These are phyloP conservation scores for Coleophora deauratella DNA, from an alignment of 2,888 invertebrate genomes.

Conservation along the genomic window DNA sequence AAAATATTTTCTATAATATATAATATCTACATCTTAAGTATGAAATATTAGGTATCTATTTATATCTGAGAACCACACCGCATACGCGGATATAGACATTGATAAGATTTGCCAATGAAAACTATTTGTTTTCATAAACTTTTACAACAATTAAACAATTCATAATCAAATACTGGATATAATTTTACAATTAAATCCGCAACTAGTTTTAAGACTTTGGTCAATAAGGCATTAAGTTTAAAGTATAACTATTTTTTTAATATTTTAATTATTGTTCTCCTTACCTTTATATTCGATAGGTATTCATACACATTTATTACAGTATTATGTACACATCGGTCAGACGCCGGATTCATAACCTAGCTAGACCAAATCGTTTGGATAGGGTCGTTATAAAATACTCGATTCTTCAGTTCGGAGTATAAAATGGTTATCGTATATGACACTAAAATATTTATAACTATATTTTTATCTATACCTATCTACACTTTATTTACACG, in stretches of 20 bases:
- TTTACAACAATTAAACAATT: conserved; percentile 68
- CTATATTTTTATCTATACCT: conserved; percentile 40
- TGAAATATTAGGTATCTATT: conserved; percentile 23
- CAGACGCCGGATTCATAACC: conserved; percentile 16
- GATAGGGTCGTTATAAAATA: conserved; percentile 19
- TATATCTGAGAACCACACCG: conserved; percentile 28
- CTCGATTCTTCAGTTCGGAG: conserved; percentile 30
- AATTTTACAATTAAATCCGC: conserved; percentile 55
- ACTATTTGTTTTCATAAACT: conserved; percentile 56
- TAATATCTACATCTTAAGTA: conserved; percentile 21
- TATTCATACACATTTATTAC: conserved; percentile 52
- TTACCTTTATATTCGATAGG: conserved; percentile 61
- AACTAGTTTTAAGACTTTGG: conserved; percentile 75
- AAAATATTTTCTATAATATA: background rate
- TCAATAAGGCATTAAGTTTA: conserved; percentile 75
- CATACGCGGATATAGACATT: conserved; percentile 51
- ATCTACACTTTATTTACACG: conserved; percentile 59
- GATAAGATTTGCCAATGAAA: conserved; percentile 57
- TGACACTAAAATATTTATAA: conserved; percentile 37
- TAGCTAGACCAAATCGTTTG: conserved; percentile 16
- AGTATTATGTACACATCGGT: conserved; percentile 54
- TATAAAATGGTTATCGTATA: conserved; percentile 50
- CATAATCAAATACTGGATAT: conserved; percentile 57
- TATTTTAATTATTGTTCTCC: conserved; percentile 71
- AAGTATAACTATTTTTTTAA: conserved; percentile 56